Percentiles rank a stretch among this genome's conserved stretches.
These are phyloP conservation scores for Cacatua alba DNA, from an alignment of 2,113 vertebrate genomes.

Conservation along the genomic window DNA sequence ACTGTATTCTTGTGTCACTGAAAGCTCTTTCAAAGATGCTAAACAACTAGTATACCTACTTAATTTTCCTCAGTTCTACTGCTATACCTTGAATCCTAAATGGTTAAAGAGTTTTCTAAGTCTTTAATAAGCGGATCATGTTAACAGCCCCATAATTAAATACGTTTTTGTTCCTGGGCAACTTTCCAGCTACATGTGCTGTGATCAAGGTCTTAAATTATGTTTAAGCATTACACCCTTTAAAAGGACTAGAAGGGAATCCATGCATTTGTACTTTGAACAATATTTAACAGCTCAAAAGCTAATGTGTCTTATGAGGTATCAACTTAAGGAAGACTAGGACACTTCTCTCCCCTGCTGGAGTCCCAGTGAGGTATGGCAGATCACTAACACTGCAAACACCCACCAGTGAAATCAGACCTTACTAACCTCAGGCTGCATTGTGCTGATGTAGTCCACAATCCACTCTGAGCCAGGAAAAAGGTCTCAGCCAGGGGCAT, in stretches of 20 bases:
- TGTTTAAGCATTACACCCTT: not conserved
- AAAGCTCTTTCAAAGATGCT: not conserved
- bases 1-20: not conserved
- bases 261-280: not conserved
- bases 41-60: not conserved
- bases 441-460: not conserved
- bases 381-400: not conserved
- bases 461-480: not conserved
- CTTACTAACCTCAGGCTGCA: not conserved
- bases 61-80: not conserved
- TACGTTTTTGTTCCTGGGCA: not conserved
- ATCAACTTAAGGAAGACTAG: not conserved
- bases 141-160: not conserved
- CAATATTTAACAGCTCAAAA: not conserved
- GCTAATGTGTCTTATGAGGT: not conserved
- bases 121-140: not conserved
- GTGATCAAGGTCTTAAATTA: not conserved
- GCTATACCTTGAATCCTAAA: not conserved
- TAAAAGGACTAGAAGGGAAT: not conserved
- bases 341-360: not conserved
- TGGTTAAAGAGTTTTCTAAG: not conserved
- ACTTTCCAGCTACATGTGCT: not conserved
- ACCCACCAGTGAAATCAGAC: not conserved
- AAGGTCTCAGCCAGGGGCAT: not conserved
- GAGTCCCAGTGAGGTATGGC: not conserved